Percentiles rank a stretch among this genome's conserved stretches.
These are phyloP conservation scores for Mormyrops attenuatus DNA, from an alignment of 2,797 vertebrate genomes.

Conservation along the genomic window DNA sequence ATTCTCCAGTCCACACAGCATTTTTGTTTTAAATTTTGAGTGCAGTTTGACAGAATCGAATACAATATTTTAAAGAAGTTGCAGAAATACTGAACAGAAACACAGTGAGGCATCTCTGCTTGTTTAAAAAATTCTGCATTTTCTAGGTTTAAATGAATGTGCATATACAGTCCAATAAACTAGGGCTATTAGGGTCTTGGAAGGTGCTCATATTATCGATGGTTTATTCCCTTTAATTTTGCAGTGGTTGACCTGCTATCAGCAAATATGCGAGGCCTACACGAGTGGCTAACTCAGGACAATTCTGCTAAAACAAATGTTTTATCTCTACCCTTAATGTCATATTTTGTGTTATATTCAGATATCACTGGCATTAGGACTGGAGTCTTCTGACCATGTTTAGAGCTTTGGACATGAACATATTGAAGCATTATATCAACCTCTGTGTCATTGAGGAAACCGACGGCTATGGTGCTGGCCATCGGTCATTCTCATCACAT, in stretches of 20 bases:
- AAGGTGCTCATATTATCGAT: background rate
- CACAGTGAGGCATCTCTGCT: background rate
- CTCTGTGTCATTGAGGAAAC: background rate
- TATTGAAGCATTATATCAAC: background rate
- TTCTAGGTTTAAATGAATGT: background rate
- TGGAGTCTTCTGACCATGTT: background rate
- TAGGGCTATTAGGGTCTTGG: background rate
- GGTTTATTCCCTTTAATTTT: background rate
- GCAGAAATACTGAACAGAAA: background rate
- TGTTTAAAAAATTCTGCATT: background rate
- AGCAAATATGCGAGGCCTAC: background rate
- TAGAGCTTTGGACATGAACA: background rate
- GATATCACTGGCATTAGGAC: background rate
- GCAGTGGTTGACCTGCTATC: background rate
- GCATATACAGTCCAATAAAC: background rate
- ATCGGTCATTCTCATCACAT: background rate
- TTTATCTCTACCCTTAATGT: background rate
- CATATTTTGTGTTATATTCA: constrained; percentile 5
- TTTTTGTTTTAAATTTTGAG: background rate
- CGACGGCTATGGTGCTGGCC: background rate
- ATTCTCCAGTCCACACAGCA: background rate
- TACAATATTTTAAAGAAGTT: background rate
- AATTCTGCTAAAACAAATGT: background rate
- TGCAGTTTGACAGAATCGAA: background rate
- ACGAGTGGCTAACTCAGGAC: background rate